Evolutionary conservation across 2,797 vertebrate species (phyloP), one percentile per base, ranked within the genome.

Genomic region (Spatula versicolor): DNA sequence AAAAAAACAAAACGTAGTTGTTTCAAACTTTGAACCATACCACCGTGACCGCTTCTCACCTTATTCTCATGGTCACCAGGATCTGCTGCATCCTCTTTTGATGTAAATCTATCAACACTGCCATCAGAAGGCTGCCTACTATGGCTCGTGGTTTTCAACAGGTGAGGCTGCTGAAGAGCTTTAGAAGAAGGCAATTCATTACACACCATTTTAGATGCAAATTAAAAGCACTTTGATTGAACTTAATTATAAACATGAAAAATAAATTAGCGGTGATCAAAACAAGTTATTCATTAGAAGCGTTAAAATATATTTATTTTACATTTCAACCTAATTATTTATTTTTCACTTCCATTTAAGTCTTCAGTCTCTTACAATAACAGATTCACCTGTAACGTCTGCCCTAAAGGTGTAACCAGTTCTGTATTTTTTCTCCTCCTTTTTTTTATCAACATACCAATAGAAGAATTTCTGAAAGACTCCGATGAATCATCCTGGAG

Each of bases 111-210:
- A 73, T 99, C 99, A 86, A 99, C 97, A 0, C 99, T 99, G 98
- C 99, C 98, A 92, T 99, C 99, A 14, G 99, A 99, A 33, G 98
- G 98, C 96, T 99, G 99, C 50, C 99, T 98, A 90, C 98, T 99
- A 96, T 99, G 99, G 86, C 99, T 98, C 95, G 97, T 93, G 67
- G 97, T 98, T 74, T 98, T 98, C 68, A 99, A 96, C 10, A 99
- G 97, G 83, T 98, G 99, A 71, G 98, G 98, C 73, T 99, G 99
- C 83, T 98, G 99, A 92, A 99, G 97, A 94, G 98, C 99, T 98
- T 95, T 60, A 90, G 59, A 79, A 93, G 88, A 74, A 83, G 30
- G 43, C 21, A 91, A 67, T 33, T 82, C 10, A 94, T 56, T 11
- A 88, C 86, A 81, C 19, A 81, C 2, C 13, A 68, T 83, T 93